Conservation (phyloP, 2,888 invertebrate species). For the Balanococcus diminutus region DNA sequence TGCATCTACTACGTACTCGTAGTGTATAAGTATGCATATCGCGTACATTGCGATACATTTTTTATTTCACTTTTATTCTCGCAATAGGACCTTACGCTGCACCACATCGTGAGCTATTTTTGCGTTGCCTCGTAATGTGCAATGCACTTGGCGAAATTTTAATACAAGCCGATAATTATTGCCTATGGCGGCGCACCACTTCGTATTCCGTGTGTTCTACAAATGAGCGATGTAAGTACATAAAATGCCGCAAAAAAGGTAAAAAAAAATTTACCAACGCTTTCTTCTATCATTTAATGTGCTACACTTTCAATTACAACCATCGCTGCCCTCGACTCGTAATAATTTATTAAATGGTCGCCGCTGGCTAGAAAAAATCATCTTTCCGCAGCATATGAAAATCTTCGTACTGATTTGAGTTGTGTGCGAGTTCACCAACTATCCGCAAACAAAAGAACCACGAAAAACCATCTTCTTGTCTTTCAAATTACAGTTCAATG, state of each 20-base stretch:
- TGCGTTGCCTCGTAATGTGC: not conserved
- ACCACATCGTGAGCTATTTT: not conserved
- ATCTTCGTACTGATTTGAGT: too few species aligned
- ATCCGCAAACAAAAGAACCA: not conserved
- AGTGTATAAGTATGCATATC: not conserved
- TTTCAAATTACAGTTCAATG: conserved; percentile 18
- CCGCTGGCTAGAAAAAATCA: not conserved
- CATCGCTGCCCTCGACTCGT: not conserved
- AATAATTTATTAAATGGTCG: not conserved
- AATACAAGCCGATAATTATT: not conserved
- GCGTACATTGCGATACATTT: not conserved
- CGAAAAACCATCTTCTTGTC: not conserved
- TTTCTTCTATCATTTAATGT: too few species aligned
- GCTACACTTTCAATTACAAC: not conserved
- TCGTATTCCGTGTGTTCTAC: not conserved
- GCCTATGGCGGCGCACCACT: not conserved
- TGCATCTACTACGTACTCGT: not conserved
- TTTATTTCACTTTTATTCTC: not conserved
- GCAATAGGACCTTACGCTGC: not conserved
- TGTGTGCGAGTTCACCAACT: not conserved
- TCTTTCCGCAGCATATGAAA: not conserved
- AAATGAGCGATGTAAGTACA: not conserved
- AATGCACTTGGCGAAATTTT: not conserved
- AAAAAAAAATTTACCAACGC: not conserved
- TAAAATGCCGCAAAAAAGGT: not conserved